Conservation (phyloP, 2,888 invertebrate genomes). For the Fragum whitleyi region DNA sequence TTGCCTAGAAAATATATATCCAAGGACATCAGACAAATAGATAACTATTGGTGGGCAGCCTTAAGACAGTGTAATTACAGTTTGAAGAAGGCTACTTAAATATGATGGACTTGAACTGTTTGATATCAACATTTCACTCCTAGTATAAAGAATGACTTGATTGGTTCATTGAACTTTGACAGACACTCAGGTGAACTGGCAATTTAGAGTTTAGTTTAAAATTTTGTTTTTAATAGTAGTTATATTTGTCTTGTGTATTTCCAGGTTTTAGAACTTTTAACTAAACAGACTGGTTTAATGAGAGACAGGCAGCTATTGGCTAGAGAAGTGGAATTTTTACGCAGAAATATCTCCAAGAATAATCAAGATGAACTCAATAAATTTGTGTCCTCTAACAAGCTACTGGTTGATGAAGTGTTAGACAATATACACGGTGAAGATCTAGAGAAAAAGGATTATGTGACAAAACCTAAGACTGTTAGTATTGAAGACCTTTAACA, state of each 20-base stretch:
- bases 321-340: slow-evolving; percentile 82
- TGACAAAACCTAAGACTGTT: slow-evolving; percentile 47
- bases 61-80: too few species aligned
- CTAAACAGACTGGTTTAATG: slow-evolving; percentile 76
- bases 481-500: background rate
- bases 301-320: slow-evolving; percentile 81
- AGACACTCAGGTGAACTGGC: too few species aligned
- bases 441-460: slow-evolving; percentile 63
- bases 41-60: too few species aligned
- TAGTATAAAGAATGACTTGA: too few species aligned
- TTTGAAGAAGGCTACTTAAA: too few species aligned
- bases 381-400: slow-evolving; percentile 74
- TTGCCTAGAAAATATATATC: too few species aligned
- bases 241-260: background rate
- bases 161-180: too few species aligned
- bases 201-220: too few species aligned
- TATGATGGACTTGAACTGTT: too few species aligned
- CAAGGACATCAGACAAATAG: too few species aligned
- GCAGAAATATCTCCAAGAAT: slow-evolving; percentile 74
- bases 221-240: too few species aligned
- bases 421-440: slow-evolving; percentile 74
- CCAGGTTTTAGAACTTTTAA: slow-evolving; percentile 81
- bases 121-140: too few species aligned
- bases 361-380: slow-evolving; percentile 73
- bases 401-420: slow-evolving; percentile 78